Base-by-base conservation (phyloP, 1,140 invertebrate genomes). In the Spodoptera frugiperda region DNA sequence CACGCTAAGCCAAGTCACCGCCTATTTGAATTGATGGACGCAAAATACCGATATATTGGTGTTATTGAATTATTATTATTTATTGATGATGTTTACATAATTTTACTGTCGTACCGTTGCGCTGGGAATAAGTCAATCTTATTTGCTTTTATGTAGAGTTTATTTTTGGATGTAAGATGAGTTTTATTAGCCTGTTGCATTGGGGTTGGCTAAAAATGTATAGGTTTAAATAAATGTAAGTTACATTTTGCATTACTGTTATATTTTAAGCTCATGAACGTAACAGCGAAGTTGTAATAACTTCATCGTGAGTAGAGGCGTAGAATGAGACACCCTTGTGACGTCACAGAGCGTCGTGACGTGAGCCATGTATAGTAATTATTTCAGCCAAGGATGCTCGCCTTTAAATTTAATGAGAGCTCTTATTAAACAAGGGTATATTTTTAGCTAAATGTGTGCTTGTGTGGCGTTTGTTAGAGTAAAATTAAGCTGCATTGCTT, bases 1-100 rank as follows among this genome's bases (percentile, higher is more conserved):
- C 65, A 78, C 63, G 75, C 17, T 49, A 82, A 81, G 82, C 80
- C 76, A 82, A 86, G 80, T 85, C 83, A 83, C 79, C 61, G 54
- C 54, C 76, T 79, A 83, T 86, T 83, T 77, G 77, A 84, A 76
- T 81, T 84, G 79, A 84, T 84, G 78, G 80, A 84, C 77, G 81
- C 78, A 81, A 85, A 82, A 78, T 68, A 72, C 49, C 73, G 72
- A 53, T 74, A 63, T 51, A 74, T 74, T 74, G 72, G 55, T 74
- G 44, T 74, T 63, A 73, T 74, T 74, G 19, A 51, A 74, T 74
- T 57, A 59, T 61, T 67, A 67, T 70, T 59, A 19, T 39, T 74
- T 74, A 63, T 74, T 63, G 57, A 51, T 63, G 59, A 53, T 74
- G 44, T 67, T 46, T 63, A n/a, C 17, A 67, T 63, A 44, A 51